These are phyloP conservation scores for Tholera decimalis DNA, from an alignment of 2,888 invertebrate species.

Conservation along the genomic window DNA sequence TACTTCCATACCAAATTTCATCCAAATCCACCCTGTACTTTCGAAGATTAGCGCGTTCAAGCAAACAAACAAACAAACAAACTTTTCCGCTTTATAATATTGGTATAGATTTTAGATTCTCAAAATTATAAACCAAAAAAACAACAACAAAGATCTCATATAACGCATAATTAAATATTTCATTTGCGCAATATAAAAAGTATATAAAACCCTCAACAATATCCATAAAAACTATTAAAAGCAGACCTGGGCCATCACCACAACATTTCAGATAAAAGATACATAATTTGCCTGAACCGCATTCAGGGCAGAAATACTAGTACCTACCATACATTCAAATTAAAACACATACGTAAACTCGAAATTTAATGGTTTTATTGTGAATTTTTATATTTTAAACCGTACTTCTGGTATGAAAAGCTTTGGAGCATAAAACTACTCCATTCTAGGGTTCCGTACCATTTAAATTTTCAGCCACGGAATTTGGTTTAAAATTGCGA, in stretches of 20 bases:
- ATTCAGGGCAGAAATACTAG: conserved; percentile 36
- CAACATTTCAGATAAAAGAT: conserved; percentile 51
- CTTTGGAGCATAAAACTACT: conserved; percentile 67
- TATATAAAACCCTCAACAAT: conserved; percentile 40
- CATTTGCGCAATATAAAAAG: conserved; percentile 34
- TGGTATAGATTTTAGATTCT: too few relatives aligned
- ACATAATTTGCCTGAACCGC: conserved; percentile 49
- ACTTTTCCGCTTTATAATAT: too few relatives aligned
- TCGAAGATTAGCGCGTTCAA: too few relatives aligned
- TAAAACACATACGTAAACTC: conserved; percentile 56
- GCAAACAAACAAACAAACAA: too few relatives aligned
- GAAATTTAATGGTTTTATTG: conserved; percentile 68
- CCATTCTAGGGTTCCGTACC: conserved; percentile 60
- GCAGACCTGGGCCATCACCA: conserved; percentile 42
- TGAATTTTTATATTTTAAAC: conserved; percentile 69
- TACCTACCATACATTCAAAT: conserved; percentile 52
- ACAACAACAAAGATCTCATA: background rate
- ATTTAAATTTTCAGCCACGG: conserved; percentile 62
- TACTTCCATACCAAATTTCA: too few relatives aligned
- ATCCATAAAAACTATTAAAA: too few relatives aligned
- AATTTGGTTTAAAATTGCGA: conserved; percentile 60
- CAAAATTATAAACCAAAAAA: background rate
- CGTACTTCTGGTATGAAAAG: conserved; percentile 66
- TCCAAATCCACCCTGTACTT: too few relatives aligned
- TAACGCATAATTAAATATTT: conserved; percentile 23